phyloP scores from a whole-genome alignment of 2,113 vertebrate genomes.

The Notechis scutatus region DNA sequence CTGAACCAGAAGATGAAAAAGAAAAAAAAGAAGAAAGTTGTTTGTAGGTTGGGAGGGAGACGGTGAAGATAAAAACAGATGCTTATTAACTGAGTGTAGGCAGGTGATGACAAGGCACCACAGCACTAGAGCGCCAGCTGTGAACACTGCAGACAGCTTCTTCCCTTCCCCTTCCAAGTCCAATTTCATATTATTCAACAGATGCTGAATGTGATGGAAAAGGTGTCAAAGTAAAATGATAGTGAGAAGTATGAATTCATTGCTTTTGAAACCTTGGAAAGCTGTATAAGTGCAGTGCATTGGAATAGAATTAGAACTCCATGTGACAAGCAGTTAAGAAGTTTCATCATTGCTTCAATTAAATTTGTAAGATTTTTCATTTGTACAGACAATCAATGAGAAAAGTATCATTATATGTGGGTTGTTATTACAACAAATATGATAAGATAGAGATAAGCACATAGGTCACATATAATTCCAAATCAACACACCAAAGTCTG shows the following conservation, averaged over 20 bases:
- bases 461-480: too few relatives aligned
- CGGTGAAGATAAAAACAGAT: constrained; percentile 49
- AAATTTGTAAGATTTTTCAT: neutral
- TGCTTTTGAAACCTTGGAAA: constrained; percentile 41
- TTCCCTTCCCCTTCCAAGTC: neutral
- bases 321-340: constrained; percentile 25
- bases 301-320: constrained; percentile 28
- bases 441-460: neutral
- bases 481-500: neutral
- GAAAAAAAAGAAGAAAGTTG: neutral
- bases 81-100: constrained; percentile 65
- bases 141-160: constrained; percentile 49
- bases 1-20: constrained; percentile 27
- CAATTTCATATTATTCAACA: constrained; percentile 54
- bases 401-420: constrained; percentile 44
- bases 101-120: constrained; percentile 57
- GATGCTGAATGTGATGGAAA: constrained; percentile 51
- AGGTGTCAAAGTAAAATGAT: constrained; percentile 62
- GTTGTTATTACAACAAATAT: constrained; percentile 33
- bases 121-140: constrained; percentile 43
- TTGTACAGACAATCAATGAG: constrained; percentile 25
- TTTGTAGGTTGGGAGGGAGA: neutral
- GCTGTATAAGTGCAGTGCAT: constrained; percentile 33
- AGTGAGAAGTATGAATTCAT: constrained; percentile 54
- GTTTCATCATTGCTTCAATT: constrained; percentile 27